Base-by-base conservation (phyloP, 2,113 vertebrate species). In the Alaudala cheleensis region DNA sequence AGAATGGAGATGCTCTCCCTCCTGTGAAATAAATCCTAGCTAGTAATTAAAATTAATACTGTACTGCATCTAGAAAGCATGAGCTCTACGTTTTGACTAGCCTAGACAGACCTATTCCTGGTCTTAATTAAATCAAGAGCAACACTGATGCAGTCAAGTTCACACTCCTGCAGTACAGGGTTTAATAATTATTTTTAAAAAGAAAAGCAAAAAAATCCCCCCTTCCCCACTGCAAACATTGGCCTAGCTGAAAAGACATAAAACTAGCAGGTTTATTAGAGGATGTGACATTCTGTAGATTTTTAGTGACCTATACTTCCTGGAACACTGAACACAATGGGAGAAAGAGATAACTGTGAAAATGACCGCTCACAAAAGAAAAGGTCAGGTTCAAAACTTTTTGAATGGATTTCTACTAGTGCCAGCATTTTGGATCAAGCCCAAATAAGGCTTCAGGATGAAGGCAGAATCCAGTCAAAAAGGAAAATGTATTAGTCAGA, bases 41-140 rank as follows among this genome's bases (percentile, higher is more conserved):
- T 91, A 79, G 81, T 83, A 95, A 95, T 95, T 95, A 90, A 81
- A 87, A 77, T 61, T 89, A 92, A 88, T 90, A 80, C 57, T 56
- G 51, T 50, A 31, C 61, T 89, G 45, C 74, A n/a, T 89, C 86
- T 83, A 90, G 71, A 76, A 92, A 91, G 62, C 40, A 42, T 11
- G 40, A 83, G 57, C 25, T 91, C 44, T 60, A 54, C 33, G 6
- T 54, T 90, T 51, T 37, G 39, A 61, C 51, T 79, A 72, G n/a
- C 64, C n/a, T 69, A 51, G 60, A 58, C 64, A 82, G 56, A 82
- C 19, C 24, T 79, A 33, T 39, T 88, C 37, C 40, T 82, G 34
- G 14, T 88, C 45, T 92, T 56, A 54, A 49, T 78, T 65, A 76
- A 91, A 78, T 92, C 44, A 87, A 71, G 87, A 88, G 37, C 45